Conservation (phyloP, 2,888 invertebrate species). For the Tiliacea citrago region DNA sequence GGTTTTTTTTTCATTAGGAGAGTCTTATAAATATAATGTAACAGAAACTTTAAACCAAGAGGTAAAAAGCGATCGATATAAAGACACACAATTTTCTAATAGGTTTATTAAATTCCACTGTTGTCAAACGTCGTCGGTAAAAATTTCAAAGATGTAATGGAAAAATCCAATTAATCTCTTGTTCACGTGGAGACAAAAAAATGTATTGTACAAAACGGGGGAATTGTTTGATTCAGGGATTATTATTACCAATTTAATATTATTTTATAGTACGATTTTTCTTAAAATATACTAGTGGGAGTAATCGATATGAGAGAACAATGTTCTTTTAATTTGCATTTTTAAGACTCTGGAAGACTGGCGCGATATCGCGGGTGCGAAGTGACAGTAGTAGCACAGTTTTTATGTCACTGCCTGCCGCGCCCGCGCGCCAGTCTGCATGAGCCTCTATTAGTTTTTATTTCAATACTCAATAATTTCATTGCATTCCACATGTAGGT, state of each 20-base stretch:
- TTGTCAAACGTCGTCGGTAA: background rate
- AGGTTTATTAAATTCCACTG: conserved; percentile 18
- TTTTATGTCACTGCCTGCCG: too few relatives aligned
- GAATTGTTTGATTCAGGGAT: background rate
- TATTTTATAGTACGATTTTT: background rate
- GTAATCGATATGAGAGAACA: background rate
- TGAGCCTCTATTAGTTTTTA: too few relatives aligned
- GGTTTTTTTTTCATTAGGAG: background rate
- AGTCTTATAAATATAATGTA: background rate
- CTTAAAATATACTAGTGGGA: too few relatives aligned
- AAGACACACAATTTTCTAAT: background rate
- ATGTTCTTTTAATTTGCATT: background rate
- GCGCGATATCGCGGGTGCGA: too few relatives aligned
- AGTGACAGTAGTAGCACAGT: too few relatives aligned
- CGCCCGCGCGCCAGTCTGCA: too few relatives aligned
- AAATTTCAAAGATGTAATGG: conserved; percentile 8
- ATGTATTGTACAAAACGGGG: background rate
- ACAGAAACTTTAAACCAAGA: background rate
- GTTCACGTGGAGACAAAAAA: background rate
- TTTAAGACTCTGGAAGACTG: too few relatives aligned
- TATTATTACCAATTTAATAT: background rate
- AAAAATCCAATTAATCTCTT: conserved; percentile 21
- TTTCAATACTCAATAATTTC: too few relatives aligned
- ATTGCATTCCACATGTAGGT: too few relatives aligned
- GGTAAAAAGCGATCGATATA: background rate